Percentiles rank a stretch among this genome's conserved stretches.
Conservation (phyloP, 2,797 vertebrate genomes). For the Moxostoma hubbsi region DNA sequence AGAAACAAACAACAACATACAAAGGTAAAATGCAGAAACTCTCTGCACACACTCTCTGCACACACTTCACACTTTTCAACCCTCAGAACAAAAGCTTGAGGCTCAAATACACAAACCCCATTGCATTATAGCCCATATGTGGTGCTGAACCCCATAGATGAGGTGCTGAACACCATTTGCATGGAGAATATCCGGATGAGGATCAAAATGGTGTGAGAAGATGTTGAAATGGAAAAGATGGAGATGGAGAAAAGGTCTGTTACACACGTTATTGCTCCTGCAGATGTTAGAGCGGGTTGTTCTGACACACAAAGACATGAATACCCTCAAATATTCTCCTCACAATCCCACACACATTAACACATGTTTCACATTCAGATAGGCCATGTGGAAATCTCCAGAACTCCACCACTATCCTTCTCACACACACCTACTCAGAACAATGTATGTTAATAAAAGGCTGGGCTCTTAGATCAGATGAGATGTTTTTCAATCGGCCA, state of each 20-base stretch:
- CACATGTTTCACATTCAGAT: constrained; percentile 83
- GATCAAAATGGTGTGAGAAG: constrained; percentile 67
- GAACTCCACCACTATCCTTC: constrained; percentile 61
- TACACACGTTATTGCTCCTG: constrained; percentile 71
- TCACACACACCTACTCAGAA: constrained; percentile 32
- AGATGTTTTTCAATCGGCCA: constrained; percentile 44
- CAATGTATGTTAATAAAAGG: constrained; percentile 53
- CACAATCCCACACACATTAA: constrained; percentile 78
- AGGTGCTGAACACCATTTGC: constrained; percentile 64
- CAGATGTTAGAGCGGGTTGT: constrained; percentile 82
- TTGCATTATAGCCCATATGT: constrained; percentile 37
- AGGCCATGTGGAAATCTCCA: constrained; percentile 78
- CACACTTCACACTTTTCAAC: neutral
- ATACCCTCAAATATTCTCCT: constrained; percentile 83
- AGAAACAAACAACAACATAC: constrained; percentile 28
- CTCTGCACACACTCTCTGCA: neutral
- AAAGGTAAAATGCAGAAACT: constrained; percentile 23
- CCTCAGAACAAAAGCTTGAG: constrained; percentile 29
- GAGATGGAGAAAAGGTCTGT: constrained; percentile 62
- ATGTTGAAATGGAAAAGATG: constrained; percentile 54
- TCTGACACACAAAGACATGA: constrained; percentile 82
- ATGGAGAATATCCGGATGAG: constrained; percentile 61
- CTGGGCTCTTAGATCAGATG: constrained; percentile 44
- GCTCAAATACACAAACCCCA: constrained; percentile 24
- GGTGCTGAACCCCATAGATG: constrained; percentile 39